Evolutionary conservation across 1,140 invertebrate genomes (phyloP), one percentile per base, ranked within the genome.

Genomic region (Calosoma granatense): DNA sequence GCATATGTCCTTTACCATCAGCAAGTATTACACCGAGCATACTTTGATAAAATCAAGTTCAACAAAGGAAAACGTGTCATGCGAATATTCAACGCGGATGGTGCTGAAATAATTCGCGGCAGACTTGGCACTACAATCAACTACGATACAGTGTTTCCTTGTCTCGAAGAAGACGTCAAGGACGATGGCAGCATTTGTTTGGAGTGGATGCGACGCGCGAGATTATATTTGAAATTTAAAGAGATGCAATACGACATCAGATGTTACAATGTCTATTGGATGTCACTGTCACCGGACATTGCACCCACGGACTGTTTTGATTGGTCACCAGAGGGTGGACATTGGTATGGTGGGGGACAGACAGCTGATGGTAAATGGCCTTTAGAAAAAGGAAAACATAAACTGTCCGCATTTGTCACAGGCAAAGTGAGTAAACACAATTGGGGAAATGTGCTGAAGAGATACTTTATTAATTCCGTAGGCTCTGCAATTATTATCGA

Each of bases 301-400:
- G 70, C 79, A 58, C 86, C 88, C 1, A 86, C 81, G 4, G 92
- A 94, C 65, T 94, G 91, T 70, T 92, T 88, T 66, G 86, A 89
- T 61, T 81, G 87, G 77, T 78, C 78, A 1, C 70, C 74, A 1
- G 78, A 80, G 12, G 77, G 80, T 17, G 81, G 81, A 0, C 77
- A 87, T 58, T 90, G 88, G 88, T 91, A 88, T 61, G 90, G 90
- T 0, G 89, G 87, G 1, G 90, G 90, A 0, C 84, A 90, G 57
- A 84, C 86, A 1, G 72, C 79, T 19, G 83, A 83, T 54, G 80
- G 87, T 63, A 81, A 84, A 0, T 93, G 90, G 84, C 90, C 89
- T 0, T 70, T 93, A 0, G 85, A 90, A 64, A 78, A 80, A 20
- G 84, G 83, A 0, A 74, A 77, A 19, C 80, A 92, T 9, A 81